Percentiles rank a stretch among this genome's conserved stretches.
These are phyloP conservation scores for Channa argus DNA, from an alignment of 2,113 vertebrate genomes.

Conservation along the genomic window DNA sequence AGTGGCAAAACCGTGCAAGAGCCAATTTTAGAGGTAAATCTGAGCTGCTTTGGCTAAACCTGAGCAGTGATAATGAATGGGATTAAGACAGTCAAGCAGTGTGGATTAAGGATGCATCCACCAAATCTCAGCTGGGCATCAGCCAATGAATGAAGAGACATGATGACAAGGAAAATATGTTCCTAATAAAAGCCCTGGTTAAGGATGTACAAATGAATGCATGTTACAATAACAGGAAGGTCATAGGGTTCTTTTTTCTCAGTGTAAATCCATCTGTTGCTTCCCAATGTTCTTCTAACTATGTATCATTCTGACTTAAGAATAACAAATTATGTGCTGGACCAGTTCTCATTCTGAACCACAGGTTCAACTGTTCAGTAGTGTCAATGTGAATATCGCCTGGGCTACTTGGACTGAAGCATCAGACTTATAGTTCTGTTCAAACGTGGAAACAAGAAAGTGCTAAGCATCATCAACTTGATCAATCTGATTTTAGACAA, in stretches of 20 bases:
- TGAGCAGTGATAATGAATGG: constrained; percentile 54
- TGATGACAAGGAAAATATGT: constrained; percentile 38
- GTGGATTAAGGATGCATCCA: constrained; percentile 59
- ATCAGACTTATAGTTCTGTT: constrained; percentile 4
- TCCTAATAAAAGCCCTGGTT: constrained; percentile 9
- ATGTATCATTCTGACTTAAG: constrained; percentile 36
- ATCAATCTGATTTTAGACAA: too few species aligned
- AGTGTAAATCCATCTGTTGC: constrained; percentile 23
- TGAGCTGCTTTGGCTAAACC: constrained; percentile 53
- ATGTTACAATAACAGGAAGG: neutral
- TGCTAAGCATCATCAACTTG: neutral
- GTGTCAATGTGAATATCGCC: too few species aligned
- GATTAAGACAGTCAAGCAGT: constrained; percentile 58
- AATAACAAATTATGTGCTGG: constrained; percentile 1
- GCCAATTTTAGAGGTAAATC: constrained; percentile 49
- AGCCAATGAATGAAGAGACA: constrained; percentile 22
- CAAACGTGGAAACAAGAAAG: neutral
- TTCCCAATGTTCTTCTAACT: too few species aligned
- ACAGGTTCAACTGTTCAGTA: constrained; percentile 3
- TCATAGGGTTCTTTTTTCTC: constrained; percentile 35
- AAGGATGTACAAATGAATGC: constrained; percentile 2
- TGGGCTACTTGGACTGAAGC: neutral
- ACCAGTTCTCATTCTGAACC: neutral
- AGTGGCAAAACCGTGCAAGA: constrained; percentile 30
- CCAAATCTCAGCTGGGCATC: constrained; percentile 48